Evolutionary conservation across 2,888 invertebrate species (phyloP).

Genomic region (Callosobruchus maculatus): DNA sequence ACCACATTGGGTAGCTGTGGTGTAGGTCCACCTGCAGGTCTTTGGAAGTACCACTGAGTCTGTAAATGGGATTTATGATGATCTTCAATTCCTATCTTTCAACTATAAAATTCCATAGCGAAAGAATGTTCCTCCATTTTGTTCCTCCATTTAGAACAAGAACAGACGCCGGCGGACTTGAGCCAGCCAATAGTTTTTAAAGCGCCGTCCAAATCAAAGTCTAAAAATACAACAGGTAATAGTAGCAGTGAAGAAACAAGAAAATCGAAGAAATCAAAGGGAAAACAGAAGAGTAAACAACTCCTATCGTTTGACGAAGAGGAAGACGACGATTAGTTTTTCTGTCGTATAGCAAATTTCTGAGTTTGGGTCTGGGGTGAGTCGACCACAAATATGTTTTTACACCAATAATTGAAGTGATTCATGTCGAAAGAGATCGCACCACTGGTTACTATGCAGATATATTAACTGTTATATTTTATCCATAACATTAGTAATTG

Average conservation of each 20-base stretch:
- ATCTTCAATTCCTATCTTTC: too few species aligned
- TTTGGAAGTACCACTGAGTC: too few species aligned
- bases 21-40: too few species aligned
- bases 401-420: background rate
- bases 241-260: background rate
- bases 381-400: background rate
- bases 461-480: too few species aligned
- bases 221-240: conserved; percentile 15
- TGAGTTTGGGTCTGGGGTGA: background rate
- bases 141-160: conserved; percentile 51
- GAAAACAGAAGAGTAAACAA: conserved; percentile 35
- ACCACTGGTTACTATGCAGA: too few species aligned
- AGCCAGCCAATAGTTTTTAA: conserved; percentile 58
- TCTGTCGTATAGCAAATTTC: background rate
- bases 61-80: too few species aligned
- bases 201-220: conserved; percentile 32
- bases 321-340: conserved; percentile 34
- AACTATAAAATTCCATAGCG: conserved; percentile 3
- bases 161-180: conserved; percentile 59
- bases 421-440: background rate
- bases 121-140: conserved; percentile 6
- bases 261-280: conserved; percentile 30
- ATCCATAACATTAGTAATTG: too few species aligned
- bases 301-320: conserved; percentile 54
- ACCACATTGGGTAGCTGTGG: too few species aligned